A percentile compares a stretch with the other conserved stretches of the same genome.
Conservation (phyloP, 2,797 vertebrate genomes). For the Halcyon smyrnensis region DNA sequence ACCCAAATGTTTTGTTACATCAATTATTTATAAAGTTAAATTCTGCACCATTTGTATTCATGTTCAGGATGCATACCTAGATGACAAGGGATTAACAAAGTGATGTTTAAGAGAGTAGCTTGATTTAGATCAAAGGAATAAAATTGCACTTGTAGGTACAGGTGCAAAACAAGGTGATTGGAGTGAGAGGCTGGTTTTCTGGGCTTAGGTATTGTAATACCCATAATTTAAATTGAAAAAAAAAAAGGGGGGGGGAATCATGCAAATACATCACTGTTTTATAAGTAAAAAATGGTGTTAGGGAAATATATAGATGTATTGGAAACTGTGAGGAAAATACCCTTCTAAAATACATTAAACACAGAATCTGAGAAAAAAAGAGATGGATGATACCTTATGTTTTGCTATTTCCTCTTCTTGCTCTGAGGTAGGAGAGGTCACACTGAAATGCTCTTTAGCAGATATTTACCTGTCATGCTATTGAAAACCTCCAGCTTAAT, state of each 20-base stretch:
- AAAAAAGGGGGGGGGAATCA: fast-evolving
- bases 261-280: fast-evolving
- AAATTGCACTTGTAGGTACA: background rate
- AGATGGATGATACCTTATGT: background rate
- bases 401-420: background rate
- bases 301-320: background rate
- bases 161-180: background rate
- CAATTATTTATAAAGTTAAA: background rate
- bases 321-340: background rate
- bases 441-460: background rate
- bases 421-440: background rate
- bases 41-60: background rate
- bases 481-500: background rate
- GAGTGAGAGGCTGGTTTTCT: background rate
- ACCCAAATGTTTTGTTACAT: background rate
- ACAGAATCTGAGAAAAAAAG: background rate
- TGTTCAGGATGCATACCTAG: background rate
- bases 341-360: background rate
- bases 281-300: background rate
- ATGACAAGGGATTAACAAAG: background rate
- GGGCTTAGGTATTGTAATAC: background rate
- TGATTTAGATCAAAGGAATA: background rate
- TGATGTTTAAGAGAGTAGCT: background rate
- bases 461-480: background rate
- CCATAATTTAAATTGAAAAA: background rate